A percentile compares a stretch with the other conserved stretches of the same genome.
Evolutionary conservation across 2,113 vertebrate species (phyloP).

Genomic region (Elachura formosa): DNA sequence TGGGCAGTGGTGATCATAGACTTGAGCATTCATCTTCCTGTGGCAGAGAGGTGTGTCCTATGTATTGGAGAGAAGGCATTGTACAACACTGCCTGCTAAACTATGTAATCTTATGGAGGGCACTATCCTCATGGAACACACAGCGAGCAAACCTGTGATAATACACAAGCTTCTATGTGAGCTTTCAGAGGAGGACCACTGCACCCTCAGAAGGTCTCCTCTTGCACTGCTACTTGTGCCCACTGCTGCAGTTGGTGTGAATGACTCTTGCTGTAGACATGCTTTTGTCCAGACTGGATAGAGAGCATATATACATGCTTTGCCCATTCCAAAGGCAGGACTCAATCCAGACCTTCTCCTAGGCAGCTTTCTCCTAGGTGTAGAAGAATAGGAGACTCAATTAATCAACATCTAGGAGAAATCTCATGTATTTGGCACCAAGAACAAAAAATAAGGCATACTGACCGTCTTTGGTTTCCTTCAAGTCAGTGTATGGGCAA

Average conservation of each 20-base stretch:
- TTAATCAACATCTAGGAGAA: not conserved
- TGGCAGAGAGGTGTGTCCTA: not conserved
- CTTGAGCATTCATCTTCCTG: not conserved
- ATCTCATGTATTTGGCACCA: not conserved
- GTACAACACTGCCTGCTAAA: not conserved
- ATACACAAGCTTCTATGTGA: not conserved
- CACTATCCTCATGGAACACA: not conserved
- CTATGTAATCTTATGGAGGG: rapidly evolving
- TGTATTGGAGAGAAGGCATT: not conserved
- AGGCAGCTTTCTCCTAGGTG: not conserved
- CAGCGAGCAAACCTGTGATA: not conserved
- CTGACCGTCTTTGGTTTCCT: not conserved
- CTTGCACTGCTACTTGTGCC: not conserved
- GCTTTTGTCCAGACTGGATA: not conserved
- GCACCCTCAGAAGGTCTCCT: not conserved
- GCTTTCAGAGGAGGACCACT: not conserved
- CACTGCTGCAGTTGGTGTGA: not conserved
- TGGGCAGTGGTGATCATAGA: not conserved
- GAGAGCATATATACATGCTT: not conserved
- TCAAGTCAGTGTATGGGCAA: not conserved
- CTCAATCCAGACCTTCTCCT: not conserved
- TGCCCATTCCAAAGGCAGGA: not conserved
- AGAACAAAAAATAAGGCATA: not conserved
- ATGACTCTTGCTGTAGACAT: not conserved
- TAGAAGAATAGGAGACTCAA: not conserved